Base-by-base conservation (phyloP, 2,797 vertebrate genomes). In the Dendrocincla tyrannina region DNA sequence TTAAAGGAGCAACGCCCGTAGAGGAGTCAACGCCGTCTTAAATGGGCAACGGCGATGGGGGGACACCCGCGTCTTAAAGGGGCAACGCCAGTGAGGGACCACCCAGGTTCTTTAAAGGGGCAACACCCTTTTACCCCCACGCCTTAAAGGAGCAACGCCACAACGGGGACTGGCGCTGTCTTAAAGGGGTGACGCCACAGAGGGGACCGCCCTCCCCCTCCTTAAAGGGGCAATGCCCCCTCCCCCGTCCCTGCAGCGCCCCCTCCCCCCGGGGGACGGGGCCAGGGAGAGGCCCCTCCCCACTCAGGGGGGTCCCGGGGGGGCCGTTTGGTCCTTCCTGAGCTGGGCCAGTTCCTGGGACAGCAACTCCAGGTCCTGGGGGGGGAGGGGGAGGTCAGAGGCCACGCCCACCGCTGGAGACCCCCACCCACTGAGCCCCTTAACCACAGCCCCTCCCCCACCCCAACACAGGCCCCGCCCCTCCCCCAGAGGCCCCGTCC, bases 321-420 rank as follows among this genome's bases (percentile, higher is more conserved):
- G 59, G 2, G 78, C 10, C 1, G 32, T 37, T 1, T 77, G 42
- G 10, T 89, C 86, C 75, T 85, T 70, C 58, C 75, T 59, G 58
- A 89, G 86, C 52, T 46, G 63, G 0, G 56, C 75, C 58, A 89
- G 52, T 41, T 85, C 81, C 86, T 89, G 91, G 3, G 91, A 63
- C 33, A 89, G 62, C 8, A 39, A 60, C 63, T 89, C 91, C 85
- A 89, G 91, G 80, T 92, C 85, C 91, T 92, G 74, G 28, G 17
- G 7, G 2, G 8, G 23, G 14, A 7, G 14, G 28, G 18, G 4
- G 15, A 32, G n/a, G 59, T 18, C 1, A 10, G 4, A 17, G 13
- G 7, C 18, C 39, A 27, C 55, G 17, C 32, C 24, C 24, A 27
- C 44, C 13, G 8, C 24, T 24, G 24, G 47, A 14, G 13, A 49